phyloP scores from a whole-genome alignment of 2,888 invertebrate genomes.

The Machimus atricapillus region DNA sequence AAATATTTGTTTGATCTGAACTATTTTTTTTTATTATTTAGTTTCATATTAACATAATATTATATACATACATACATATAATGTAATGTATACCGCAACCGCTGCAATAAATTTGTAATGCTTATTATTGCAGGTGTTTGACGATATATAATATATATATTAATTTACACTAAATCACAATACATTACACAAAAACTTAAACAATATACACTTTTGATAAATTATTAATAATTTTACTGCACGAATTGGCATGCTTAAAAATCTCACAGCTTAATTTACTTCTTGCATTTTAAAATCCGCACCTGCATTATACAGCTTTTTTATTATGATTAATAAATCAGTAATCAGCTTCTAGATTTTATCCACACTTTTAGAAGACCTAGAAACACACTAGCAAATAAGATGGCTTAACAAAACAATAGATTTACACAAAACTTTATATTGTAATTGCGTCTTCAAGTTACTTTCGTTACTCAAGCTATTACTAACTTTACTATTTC shows the following conservation, averaged over 20 bases:
- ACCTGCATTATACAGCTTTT: background rate
- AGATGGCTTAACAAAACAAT: background rate
- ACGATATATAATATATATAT: too few relatives aligned
- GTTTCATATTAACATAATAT: background rate
- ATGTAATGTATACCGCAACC: too few relatives aligned
- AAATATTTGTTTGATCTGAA: background rate
- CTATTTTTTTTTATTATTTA: background rate
- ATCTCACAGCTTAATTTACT: background rate
- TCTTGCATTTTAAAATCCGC: background rate
- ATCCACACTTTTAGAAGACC: background rate
- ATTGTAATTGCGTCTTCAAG: slow-evolving; percentile 36
- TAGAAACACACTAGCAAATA: background rate
- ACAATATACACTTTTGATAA: background rate
- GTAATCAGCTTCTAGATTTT: background rate
- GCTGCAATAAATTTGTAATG: too few relatives aligned
- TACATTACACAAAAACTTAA: background rate
- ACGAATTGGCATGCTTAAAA: background rate
- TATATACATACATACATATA: too few relatives aligned
- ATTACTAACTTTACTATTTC: background rate
- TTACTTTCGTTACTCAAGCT: background rate
- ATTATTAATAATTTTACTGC: background rate
- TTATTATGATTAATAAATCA: background rate
- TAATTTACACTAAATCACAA: too few relatives aligned
- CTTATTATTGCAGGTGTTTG: too few relatives aligned
- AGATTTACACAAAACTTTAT: background rate